Evolutionary conservation across 2,888 invertebrate species (phyloP), one percentile per base, ranked within the genome.

Genomic region (Serripes groenlandicus): DNA sequence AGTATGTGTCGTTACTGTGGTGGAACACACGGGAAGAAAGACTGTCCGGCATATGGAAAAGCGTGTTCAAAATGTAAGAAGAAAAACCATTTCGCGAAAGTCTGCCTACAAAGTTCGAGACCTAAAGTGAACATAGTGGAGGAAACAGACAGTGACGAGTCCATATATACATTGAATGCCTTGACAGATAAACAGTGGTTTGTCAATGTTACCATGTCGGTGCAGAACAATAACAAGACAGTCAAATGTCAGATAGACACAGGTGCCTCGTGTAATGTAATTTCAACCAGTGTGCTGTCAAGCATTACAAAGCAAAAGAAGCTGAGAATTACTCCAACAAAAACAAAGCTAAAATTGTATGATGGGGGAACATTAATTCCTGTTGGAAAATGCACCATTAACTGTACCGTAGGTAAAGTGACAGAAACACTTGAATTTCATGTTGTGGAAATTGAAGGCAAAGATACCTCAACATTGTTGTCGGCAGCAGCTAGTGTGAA

Each of bases 171-270:
- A n/a, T n/a, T n/a, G n/a, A n/a, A n/a, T n/a, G n/a, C n/a, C n/a
- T n/a, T 71, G 30, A 56, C 18, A 11, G 54, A 28, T 18, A 34
- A 71, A 71, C 71, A 71, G 30, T 71, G 56, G 54, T 54, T 32
- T 54, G 71, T 54, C 2, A 32, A 54, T 32, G 56, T 69, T 11
- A 35, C n/a, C 54, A 54, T 54, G 54, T 30, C 30, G 5, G 21
- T 71, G 30, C 28, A 52, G 21, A 15, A 32, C 11, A 37, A 0
- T 18, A 60, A 34, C 3, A 76, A 60, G 18, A 58, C 69, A 5
- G 18, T 75, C 3, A 75, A 80, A 23, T 64, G 37, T 23, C 71
- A 66, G n/a, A 23, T 70, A 7, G 70, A 76, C 42, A 76, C 37
- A 23, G 76, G 64, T 4, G 70, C 62, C 4, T 35, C 64, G 7